These are phyloP conservation scores for Mythimna albipuncta DNA, from an alignment of 2,888 invertebrate species.

Conservation along the genomic window DNA sequence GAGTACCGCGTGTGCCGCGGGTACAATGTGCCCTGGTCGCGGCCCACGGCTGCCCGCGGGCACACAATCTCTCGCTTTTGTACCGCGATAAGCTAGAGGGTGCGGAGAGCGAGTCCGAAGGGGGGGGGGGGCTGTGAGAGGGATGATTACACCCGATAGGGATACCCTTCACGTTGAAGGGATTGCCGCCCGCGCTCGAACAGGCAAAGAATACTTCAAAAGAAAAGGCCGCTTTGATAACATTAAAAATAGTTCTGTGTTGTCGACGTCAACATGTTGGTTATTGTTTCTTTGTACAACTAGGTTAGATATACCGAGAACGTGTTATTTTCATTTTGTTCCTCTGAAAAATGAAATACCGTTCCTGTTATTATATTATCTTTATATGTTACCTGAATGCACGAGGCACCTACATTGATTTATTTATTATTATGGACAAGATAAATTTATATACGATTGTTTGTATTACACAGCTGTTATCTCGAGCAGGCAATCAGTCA, in stretches of 20 bases:
- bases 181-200: constrained; percentile 55
- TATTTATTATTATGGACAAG: neutral
- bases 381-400: neutral
- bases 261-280: constrained; percentile 19
- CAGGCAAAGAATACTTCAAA: constrained; percentile 60
- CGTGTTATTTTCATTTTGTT: neutral
- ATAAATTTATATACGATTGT: neutral
- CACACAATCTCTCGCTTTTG: constrained; percentile 54
- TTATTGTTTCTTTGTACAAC: constrained; percentile 8
- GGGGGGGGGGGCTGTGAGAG: constrained; percentile 41
- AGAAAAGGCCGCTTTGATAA: constrained; percentile 59
- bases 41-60: constrained; percentile 45
- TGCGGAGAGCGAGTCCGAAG: neutral
- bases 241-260: constrained; percentile 58
- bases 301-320: neutral
- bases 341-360: neutral
- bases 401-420: neutral
- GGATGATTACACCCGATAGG: constrained; percentile 66
- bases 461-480: constrained; percentile 2
- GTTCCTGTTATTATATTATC: neutral
- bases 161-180: constrained; percentile 68
- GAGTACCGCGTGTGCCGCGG: constrained; percentile 37
- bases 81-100: constrained; percentile 69
- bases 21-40: neutral
- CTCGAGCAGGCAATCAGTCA: constrained; percentile 9